Conservation (phyloP, 2,113 vertebrate genomes). For the Salminus brasiliensis region DNA sequence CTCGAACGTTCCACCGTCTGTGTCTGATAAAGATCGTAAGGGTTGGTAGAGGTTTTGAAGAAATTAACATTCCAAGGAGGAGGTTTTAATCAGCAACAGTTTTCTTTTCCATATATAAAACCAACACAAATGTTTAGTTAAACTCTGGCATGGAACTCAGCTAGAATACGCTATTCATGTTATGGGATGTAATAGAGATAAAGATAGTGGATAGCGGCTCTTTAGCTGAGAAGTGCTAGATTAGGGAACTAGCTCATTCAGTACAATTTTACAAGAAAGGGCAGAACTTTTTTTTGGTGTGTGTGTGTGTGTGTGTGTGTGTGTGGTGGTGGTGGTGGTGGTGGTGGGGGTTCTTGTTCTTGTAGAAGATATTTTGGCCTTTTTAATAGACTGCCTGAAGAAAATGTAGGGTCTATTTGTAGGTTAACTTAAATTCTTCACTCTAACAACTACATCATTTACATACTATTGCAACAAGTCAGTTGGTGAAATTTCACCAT, state of each 20-base stretch:
- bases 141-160: background rate
- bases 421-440: too few species aligned
- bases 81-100: background rate
- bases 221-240: background rate
- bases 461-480: too few species aligned
- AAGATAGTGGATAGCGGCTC: background rate
- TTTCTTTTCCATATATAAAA: background rate
- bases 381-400: too few species aligned
- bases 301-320: too few species aligned
- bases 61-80: background rate
- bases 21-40: background rate
- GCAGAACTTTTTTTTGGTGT: background rate
- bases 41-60: background rate
- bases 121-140: background rate
- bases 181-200: background rate
- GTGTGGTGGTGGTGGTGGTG: too few species aligned
- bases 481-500: too few species aligned
- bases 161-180: background rate
- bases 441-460: too few species aligned
- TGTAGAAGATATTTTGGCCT: too few species aligned
- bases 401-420: too few species aligned
- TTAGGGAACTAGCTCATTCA: background rate
- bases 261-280: background rate
- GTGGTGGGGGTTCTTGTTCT: too few species aligned
- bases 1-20: slow-evolving; percentile 6